Conservation (phyloP, 2,888 invertebrate species). For the Oligia latruncula region DNA sequence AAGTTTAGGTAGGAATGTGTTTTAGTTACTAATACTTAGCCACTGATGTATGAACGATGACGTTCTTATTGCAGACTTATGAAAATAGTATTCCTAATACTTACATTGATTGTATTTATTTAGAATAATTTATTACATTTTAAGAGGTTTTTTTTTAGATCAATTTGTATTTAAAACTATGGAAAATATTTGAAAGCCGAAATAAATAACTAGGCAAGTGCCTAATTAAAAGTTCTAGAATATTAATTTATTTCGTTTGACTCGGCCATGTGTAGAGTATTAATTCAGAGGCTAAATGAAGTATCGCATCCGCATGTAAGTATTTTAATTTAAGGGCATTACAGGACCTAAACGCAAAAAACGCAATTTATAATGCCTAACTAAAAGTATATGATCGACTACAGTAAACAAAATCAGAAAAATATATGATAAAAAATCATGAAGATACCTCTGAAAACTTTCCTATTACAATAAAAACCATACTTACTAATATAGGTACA, state of each 20-base stretch:
- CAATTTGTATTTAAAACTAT: background rate
- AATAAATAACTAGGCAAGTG: slow-evolving; percentile 16
- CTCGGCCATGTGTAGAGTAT: background rate
- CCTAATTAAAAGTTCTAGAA: background rate
- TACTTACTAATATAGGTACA: no score
- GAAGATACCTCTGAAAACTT: no score
- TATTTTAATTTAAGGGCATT: no score
- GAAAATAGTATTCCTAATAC: slow-evolving; percentile 7
- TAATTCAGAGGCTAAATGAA: background rate
- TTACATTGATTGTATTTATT: slow-evolving; percentile 5
- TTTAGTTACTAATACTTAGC: slow-evolving; percentile 4
- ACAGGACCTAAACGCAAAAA: no score
- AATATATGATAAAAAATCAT: no score
- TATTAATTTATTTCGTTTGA: background rate
- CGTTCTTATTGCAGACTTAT: background rate
- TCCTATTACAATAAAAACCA: no score
- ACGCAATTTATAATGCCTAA: no score
- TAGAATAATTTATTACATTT: background rate
- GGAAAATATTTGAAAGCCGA: slow-evolving; percentile 13
- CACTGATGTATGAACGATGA: background rate
- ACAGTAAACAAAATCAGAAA: no score
- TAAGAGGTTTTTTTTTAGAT: slow-evolving; percentile 10
- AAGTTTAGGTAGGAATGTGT: background rate
- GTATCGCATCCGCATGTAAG: no score
- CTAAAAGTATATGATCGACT: no score